Conservation (phyloP, 2,888 invertebrate genomes). For the Pammene fasciana region DNA sequence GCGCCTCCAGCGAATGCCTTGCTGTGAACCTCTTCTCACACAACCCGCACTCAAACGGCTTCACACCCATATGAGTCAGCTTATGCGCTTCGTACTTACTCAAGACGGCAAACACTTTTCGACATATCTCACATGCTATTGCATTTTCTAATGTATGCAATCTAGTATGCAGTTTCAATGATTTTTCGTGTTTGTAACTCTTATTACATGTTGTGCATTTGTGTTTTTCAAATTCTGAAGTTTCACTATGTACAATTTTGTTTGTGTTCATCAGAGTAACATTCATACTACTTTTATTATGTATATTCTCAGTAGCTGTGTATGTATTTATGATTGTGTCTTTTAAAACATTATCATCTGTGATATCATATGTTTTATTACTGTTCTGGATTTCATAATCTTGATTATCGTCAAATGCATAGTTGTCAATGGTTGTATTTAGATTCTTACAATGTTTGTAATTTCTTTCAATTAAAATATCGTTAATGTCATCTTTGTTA, state of each 20-base stretch:
- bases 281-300: background rate
- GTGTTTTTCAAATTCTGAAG: conserved; percentile 3
- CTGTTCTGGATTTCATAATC: background rate
- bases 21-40: conserved; percentile 62
- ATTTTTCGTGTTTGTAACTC: conserved; percentile 39
- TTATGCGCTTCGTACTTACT: conserved; percentile 59
- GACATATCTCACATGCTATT: conserved; percentile 41
- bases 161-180: conserved; percentile 38
- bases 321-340: background rate
- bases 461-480: background rate
- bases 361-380: background rate
- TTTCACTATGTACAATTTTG: background rate
- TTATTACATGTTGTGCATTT: conserved; percentile 18
- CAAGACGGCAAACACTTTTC: conserved; percentile 42
- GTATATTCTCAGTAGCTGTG: background rate
- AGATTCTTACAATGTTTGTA: background rate
- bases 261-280: conserved; percentile 6
- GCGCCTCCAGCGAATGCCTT: conserved; percentile 59
- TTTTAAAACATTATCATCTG: conserved; percentile 1
- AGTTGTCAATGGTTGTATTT: background rate
- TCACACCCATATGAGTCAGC: conserved; percentile 62
- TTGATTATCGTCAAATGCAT: background rate
- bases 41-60: conserved; percentile 57
- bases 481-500: background rate
- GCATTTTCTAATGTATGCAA: conserved; percentile 35